Conservation (phyloP, 2,113 vertebrate genomes). For the zebrafish (Danio rerio) region DNA sequence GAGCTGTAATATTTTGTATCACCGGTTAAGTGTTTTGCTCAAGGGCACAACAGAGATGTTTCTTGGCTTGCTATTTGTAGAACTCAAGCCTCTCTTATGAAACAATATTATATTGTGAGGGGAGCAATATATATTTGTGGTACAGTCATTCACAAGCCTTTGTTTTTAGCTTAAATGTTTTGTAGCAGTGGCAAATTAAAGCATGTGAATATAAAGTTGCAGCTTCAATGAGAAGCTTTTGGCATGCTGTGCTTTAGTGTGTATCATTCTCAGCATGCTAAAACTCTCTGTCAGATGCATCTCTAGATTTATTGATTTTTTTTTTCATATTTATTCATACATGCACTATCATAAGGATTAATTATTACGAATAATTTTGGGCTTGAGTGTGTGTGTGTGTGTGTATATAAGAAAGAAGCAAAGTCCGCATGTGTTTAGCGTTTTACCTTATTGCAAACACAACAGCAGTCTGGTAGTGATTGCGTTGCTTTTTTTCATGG, state of each 20-base stretch:
- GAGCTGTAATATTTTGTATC: too few species aligned
- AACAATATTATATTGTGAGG: background rate
- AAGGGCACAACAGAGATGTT: too few species aligned
- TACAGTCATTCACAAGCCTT: background rate
- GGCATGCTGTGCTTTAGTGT: background rate
- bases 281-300: background rate
- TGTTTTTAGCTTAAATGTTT: background rate
- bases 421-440: too few species aligned
- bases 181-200: slow-evolving; percentile 4
- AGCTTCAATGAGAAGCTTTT: background rate
- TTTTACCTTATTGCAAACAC: too few species aligned
- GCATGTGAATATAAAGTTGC: too few species aligned
- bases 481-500: too few species aligned
- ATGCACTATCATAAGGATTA: too few species aligned
- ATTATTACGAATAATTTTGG: too few species aligned
- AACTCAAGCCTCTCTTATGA: background rate
- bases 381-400: too few species aligned
- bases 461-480: too few species aligned
- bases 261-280: background rate
- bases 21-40: too few species aligned
- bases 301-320: background rate
- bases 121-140: background rate
- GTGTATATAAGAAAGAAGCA: too few species aligned
- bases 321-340: background rate
- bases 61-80: background rate